Base-by-base conservation (phyloP, 2,797 vertebrate species). In the Pipistrellus pygmaeus region DNA sequence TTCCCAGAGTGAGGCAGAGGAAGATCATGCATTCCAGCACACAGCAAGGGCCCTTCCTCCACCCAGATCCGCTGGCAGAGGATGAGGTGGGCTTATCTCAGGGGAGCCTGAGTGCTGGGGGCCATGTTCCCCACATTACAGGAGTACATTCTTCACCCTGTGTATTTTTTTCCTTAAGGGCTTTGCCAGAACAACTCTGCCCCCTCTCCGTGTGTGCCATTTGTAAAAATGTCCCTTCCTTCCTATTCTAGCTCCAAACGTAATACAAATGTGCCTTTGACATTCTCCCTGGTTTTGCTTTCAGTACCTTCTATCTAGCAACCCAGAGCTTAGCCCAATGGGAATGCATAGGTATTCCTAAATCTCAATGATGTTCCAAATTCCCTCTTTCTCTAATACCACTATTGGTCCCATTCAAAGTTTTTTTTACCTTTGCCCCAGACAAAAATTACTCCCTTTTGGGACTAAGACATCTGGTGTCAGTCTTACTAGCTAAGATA, bases 221-320 rank as follows among this genome's bases (percentile, higher is more conserved):
- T 91, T 82, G 53, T 84, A 84, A 87, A 95, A 87, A 73, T 46
- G 46, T 41, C 32, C 51, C 46, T 87, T 4, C 35, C 51, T 95
- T 92, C 48, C 66, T 71, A 64, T 72, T 82, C 64, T 69, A 85
- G 27, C 73, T 86, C 10, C 14, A 93, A 91, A 80, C 21, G 48
- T 89, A 93, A 85, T 51, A n/a, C 38, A 84, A 73, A 89, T 25
- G 89, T 90, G 72, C n/a, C n/a, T 96, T 90, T 87, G 66, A 77
- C 27, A 44, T 77, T 77, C 53, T 66, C 48, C n/a, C 23, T 32
- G 25, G n/a, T 72, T 94, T 95, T 92, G 21, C 27, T 77, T 48
- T 76, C 32, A 66, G n/a, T 3, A 93, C 27, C 10, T 6, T 91
- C 44, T 83, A 86, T 27, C 76, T 78, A 81, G 72, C 21, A 21